Evolutionary conservation across 2,113 vertebrate species (phyloP), one percentile per base, ranked within the genome.

Genomic region (Psettodes erumei): DNA sequence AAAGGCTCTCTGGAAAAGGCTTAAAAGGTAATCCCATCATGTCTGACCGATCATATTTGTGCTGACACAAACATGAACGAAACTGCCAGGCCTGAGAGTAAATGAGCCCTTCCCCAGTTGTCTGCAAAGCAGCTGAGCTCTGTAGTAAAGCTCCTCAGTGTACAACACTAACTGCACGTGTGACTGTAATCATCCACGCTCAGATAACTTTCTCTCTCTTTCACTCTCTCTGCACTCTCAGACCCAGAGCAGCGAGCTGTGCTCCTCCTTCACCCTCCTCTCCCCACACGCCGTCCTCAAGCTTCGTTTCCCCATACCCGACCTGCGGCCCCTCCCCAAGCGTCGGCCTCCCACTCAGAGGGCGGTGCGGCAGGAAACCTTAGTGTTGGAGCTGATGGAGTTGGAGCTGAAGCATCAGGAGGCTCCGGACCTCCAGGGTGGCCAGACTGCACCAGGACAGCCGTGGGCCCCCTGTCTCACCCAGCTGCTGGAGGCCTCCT

Each of bases 301-400:
- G 48, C 90, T 98, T 50, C 94, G 90, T 61, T 97, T 98, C 86
- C 96, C 96, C 48, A 85, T 98, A 13, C 95, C 96, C 0, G 96
- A 98, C 88, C 91, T 98, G 37, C 91, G 95, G 11, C 93, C 94
- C 10, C 82, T 61, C 6, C 87, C 92, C 0, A 87, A 94, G 78
- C 93, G 95, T 12, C 91, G 95, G 3, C 93, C 94, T 7, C 89
- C 91, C 8, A 91, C 79, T 0, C 92, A 95, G 69, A 94, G 75
- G 72, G 91, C 93, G 0, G 93, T 96, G 69, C 94, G 96, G 47
- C 58, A 81, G 1, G 96, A 97, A 89, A 91, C 84, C 32, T 89
- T 98, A 53, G 92, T 92, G 12, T 81, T 98, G 77, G 95, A 96
- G 71, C 82, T 96, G 69, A 92, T 60, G 1, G 92, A 96, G 40